These are phyloP conservation scores for Luperina testacea DNA, from an alignment of 2,888 invertebrate genomes.

Conservation along the genomic window DNA sequence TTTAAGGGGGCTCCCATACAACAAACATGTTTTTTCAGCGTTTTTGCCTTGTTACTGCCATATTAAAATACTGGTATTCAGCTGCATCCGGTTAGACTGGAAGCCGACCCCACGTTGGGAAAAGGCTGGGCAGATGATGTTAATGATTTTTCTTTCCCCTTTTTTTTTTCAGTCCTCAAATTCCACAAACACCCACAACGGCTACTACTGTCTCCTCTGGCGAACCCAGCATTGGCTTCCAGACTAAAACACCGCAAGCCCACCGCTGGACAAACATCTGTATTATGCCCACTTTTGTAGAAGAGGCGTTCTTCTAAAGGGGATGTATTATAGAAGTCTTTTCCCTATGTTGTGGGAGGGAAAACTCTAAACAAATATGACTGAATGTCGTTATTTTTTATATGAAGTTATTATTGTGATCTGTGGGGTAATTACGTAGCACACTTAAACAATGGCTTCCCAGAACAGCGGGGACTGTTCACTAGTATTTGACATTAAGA, in stretches of 20 bases:
- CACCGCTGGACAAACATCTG: constrained; percentile 52
- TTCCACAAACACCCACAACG: constrained; percentile 68
- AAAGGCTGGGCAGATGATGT: too few relatives aligned
- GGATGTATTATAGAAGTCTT: neutral
- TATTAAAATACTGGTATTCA: too few relatives aligned
- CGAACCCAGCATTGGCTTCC: constrained; percentile 92
- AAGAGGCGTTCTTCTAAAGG: neutral
- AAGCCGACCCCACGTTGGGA: too few relatives aligned
- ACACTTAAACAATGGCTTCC: neutral
- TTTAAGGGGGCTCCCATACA: too few relatives aligned
- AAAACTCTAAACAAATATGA: neutral
- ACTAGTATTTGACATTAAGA: too few relatives aligned
- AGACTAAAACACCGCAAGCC: constrained; percentile 70
- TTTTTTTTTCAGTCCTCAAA: constrained; percentile 64
- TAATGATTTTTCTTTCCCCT: neutral
- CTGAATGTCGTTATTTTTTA: constrained; percentile 10
- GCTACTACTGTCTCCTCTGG: constrained; percentile 93
- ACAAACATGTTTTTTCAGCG: too few relatives aligned
- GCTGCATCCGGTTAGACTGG: too few relatives aligned
- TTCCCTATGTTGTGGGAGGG: neutral
- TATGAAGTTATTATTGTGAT: neutral
- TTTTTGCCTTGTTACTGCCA: too few relatives aligned
- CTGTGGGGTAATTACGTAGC: neutral
- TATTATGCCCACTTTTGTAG: constrained; percentile 25
- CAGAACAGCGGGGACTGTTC: neutral